phyloP scores from a whole-genome alignment of 2,888 invertebrate genomes.

The Beris chalybata region DNA sequence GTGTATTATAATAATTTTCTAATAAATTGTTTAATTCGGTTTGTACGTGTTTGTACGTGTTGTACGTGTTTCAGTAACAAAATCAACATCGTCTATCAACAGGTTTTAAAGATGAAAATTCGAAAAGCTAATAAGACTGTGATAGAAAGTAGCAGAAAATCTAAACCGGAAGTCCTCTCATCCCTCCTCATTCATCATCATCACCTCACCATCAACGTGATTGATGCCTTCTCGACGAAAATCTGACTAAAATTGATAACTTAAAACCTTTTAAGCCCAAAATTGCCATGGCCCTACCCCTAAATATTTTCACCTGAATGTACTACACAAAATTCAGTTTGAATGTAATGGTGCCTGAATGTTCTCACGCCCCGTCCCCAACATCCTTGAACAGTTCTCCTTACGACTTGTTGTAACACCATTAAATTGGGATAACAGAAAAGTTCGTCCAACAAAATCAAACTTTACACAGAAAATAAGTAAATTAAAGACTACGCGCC shows the following conservation, averaged over 20 bases:
- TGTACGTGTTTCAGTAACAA: too few relatives aligned
- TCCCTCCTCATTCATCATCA: neutral
- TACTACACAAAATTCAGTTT: too few relatives aligned
- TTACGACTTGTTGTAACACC: neutral
- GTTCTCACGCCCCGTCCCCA: too few relatives aligned
- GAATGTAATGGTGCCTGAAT: too few relatives aligned
- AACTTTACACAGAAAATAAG: neutral
- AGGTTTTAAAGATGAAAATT: too few relatives aligned
- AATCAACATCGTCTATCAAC: too few relatives aligned
- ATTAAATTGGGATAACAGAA: neutral
- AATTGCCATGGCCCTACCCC: neutral
- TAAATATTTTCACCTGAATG: neutral
- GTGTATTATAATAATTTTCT: too few relatives aligned
- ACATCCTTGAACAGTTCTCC: too few relatives aligned
- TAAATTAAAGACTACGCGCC: neutral
- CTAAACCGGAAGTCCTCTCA: neutral
- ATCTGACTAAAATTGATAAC: slow-evolving; percentile 12
- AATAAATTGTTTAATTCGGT: too few relatives aligned
- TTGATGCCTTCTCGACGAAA: neutral
- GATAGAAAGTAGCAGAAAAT: too few relatives aligned
- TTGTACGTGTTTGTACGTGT: too few relatives aligned
- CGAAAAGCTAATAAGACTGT: too few relatives aligned
- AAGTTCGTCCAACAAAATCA: neutral
- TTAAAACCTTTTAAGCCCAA: neutral
- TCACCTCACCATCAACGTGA: neutral